Evolutionary conservation across 2,888 invertebrate species (phyloP), one percentile per base, ranked within the genome.

Genomic region (Drosophila prostipennis): DNA sequence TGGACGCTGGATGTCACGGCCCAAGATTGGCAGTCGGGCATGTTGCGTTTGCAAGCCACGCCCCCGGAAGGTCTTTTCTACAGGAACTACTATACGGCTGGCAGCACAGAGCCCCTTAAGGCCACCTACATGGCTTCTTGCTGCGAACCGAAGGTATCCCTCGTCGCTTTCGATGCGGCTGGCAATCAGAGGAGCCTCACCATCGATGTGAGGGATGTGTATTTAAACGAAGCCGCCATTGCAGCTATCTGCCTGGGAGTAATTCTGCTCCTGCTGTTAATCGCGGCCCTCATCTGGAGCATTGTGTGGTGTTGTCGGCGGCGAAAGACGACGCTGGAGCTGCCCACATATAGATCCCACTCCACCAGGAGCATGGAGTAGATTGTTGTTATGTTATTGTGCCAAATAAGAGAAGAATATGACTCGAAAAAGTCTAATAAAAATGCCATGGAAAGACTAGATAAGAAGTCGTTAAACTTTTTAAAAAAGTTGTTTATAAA

Each of bases 1-100:
- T 97, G 96, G 96, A 95, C 94, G 6, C 92, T 95, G 2, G 95
- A 95, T 63, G 92, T 96, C 14, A 93, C 93, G 0, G 94, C 95
- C 1, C 94, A 94, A 82, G 96, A 96, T 86, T 91, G 92, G 68
- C 92, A 93, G 49, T 94, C 95, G 81, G 96, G 95, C 75, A 92
- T 95, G 1, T 91, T 95, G 61, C 93, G 94, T 0, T 79, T 95
- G 3, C 92, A 93, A 11, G 93, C 94, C 0, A 92, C 93, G 1
- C 95, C 95, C 0, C 82, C 92, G 16, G 78, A 81, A 6, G 95
- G 96, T 0, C 80, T 96, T 34, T 92, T 93, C 49, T 94, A 95
- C 79, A 93, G 93, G 34, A 92, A 93, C 42, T 93, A 93, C 32
- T 96, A 95, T 87, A 93, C 94, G 8, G 93, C 95, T 0, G 96